Base-by-base conservation (phyloP, 2,888 invertebrate genomes). In the Drosophila peninsularis region DNA sequence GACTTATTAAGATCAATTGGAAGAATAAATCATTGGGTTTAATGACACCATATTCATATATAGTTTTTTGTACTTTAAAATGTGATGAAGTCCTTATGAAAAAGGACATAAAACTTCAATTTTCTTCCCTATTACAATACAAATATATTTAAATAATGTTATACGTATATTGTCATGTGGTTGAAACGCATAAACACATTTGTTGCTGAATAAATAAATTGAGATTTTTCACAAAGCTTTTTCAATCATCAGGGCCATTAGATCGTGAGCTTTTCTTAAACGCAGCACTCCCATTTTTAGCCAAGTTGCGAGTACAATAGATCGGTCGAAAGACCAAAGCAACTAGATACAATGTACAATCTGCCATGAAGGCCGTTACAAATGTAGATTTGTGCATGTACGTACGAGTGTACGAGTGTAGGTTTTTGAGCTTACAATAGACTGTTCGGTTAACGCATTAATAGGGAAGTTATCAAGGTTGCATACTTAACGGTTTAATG, bases 381-480 rank as follows among this genome's bases (percentile, higher is more conserved):
- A 68, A 66, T 64, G 74, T 67, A 62, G 55, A 60, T 67, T 64
- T 56, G 62, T 62, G 58, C 62, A 52, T 62, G 58, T 62, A 52
- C 50, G 24, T 34, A 30, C 21, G 21, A 21, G 10, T 3, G 34
- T n/a, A 34, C 21, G 34, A 34, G 36, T n/a, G 36, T 83, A 73
- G 71, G 53, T 36, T 71, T 69, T 71, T 70, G 27, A 71, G 66
- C 61, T 76, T 81, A 73, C 56, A 47, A 50, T 66, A 45, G 55
- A 56, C 55, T 52, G 54, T 61, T 54, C 30, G 41, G 21, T 63
- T 57, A 50, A 58, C 37, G 34, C 24, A 72, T 77, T 82, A 71
- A 78, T 82, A 72, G 83, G 86, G 86, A 86, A 88, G 80, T 66
- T 86, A 69, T 80, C 75, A 83, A 86, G 83, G 83, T 56, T 69